These are phyloP conservation scores for Corvus moneduloides DNA, from an alignment of 2,113 vertebrate species.

Conservation along the genomic window DNA sequence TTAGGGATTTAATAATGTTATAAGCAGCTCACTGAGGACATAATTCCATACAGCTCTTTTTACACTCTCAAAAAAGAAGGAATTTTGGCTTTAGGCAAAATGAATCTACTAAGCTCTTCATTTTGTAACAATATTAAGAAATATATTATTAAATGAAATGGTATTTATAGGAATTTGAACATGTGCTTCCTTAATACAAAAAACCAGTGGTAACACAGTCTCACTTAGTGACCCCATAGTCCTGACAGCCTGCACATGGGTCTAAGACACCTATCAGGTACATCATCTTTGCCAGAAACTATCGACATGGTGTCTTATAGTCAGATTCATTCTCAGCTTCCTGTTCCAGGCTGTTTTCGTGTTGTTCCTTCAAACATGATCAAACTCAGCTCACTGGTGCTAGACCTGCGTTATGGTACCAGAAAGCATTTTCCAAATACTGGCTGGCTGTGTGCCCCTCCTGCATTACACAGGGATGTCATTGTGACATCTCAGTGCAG, in stretches of 20 bases:
- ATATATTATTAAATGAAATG: background rate
- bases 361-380: background rate
- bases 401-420: background rate
- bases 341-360: background rate
- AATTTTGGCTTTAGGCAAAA: constrained; percentile 20
- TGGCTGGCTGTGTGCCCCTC: background rate
- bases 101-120: background rate
- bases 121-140: constrained; percentile 7
- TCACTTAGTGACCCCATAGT: background rate
- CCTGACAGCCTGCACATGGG: background rate
- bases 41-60: background rate
- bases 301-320: background rate
- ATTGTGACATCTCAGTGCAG: fast-evolving
- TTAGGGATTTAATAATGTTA: background rate
- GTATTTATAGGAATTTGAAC: background rate
- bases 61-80: background rate
- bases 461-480: too few relatives aligned
- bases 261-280: background rate
- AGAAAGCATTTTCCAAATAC: background rate
- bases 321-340: background rate
- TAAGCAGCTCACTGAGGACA: background rate
- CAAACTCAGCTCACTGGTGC: background rate
- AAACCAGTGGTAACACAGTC: background rate
- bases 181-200: background rate
- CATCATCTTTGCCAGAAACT: background rate